Evolutionary conservation across 2,113 vertebrate species (phyloP).

Genomic region (Chiloscyllium plagiosum): DNA sequence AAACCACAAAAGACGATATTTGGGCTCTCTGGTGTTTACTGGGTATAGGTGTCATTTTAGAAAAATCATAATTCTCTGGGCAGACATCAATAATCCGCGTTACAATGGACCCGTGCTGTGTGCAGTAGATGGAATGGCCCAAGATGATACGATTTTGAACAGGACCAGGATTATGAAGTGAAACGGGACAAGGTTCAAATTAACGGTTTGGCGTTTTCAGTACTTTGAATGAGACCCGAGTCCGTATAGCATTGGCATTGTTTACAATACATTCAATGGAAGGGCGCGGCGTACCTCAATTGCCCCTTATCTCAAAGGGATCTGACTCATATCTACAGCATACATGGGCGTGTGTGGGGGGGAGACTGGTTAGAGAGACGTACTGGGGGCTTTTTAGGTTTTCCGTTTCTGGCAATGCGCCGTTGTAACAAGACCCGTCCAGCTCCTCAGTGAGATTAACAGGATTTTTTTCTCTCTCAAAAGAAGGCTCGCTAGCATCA

Average conservation of each 20-base stretch:
- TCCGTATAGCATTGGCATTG: neutral
- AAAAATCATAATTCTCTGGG: neutral
- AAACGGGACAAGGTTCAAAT: conserved; percentile 12
- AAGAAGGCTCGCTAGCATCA: neutral
- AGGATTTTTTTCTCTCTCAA: neutral
- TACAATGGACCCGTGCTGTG: neutral
- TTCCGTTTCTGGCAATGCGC: neutral
- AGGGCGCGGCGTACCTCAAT: neutral
- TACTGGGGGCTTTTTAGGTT: neutral
- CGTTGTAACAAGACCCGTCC: conserved; percentile 14
- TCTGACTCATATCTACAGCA: neutral
- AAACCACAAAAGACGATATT: neutral
- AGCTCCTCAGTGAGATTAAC: neutral
- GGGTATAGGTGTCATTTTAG: neutral
- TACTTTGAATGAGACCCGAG: neutral
- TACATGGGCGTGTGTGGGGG: neutral
- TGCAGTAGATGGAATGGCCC: neutral
- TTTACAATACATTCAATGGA: neutral
- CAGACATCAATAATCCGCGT: neutral
- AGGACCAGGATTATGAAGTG: too few species aligned
- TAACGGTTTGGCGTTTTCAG: neutral
- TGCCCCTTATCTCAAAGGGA: neutral
- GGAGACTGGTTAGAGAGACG: neutral
- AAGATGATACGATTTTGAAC: too few species aligned
- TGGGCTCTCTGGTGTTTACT: neutral